Evolutionary conservation across 64 coral and sea anemone species (phyloP), one percentile per base, ranked within the genome.

Genomic region (Platygyra sinensis): DNA sequence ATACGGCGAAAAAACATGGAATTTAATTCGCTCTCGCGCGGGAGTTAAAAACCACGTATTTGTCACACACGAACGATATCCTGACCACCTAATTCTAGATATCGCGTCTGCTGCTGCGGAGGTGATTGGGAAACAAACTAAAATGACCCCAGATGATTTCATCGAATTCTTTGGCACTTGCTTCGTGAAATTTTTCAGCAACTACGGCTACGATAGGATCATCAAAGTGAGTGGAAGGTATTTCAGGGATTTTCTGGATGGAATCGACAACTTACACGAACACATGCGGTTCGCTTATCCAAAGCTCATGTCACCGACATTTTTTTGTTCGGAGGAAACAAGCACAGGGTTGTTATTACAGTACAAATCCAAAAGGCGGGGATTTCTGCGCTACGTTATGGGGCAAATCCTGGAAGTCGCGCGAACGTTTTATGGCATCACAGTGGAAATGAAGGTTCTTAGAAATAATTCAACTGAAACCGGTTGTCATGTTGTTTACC

Each of bases 241-340:
- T 18, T 74, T 97, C 15, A 79, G 91, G 17, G 92, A 90, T 62
- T 97, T 97, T 30, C 67, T 97, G 31, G 83, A 80, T 29, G 90
- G 95, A 2, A 97, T 97, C 10, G 95, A 97, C 22, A 89, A 90
- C 30, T 79, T 97, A 1, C 95, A 97, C 88, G 95, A 97, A 27
- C 95, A 97, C 1, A 97, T 97, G 95, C 76, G 95, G 1, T 97
- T 97, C 65, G 95, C 82, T 1, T 97, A 97, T 39, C 95, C 95
- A 2, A 93, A 97, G 33, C 27, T 97, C 17, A 77, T 83, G 51
- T 97, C 95, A 14, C 95, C 95, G 4, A 30, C 87, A 18, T 97
- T 97, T 79, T 85, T 94, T 52, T 94, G 95, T 64, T 73, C 79
- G 4, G 95, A 97, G 17, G 95, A 97, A 62, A 94, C 95, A 60